phyloP scores from a whole-genome alignment of 2,797 vertebrate genomes.

The Craterocephalus amniculus region DNA sequence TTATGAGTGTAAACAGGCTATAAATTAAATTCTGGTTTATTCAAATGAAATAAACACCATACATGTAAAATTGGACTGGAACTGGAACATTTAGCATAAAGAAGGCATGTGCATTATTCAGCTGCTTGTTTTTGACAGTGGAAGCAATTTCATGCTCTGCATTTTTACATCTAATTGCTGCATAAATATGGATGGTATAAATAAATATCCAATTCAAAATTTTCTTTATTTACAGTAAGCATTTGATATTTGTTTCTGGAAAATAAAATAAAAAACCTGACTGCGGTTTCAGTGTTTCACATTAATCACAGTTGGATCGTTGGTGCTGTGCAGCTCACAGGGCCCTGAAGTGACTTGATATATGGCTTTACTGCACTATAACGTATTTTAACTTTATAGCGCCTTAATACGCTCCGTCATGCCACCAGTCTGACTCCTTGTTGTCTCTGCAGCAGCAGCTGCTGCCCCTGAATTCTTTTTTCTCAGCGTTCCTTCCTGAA shows the following conservation, averaged over 20 bases:
- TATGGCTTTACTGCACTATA: constrained; percentile 43
- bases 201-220: constrained; percentile 8
- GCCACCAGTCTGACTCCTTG: constrained; percentile 50
- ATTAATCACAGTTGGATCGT: constrained; percentile 44
- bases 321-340: constrained; percentile 40
- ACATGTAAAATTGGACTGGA: background rate
- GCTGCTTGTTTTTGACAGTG: constrained; percentile 1
- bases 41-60: constrained; percentile 4
- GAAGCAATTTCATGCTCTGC: constrained; percentile 17
- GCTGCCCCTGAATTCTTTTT: constrained; percentile 51
- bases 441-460: constrained; percentile 37
- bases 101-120: background rate
- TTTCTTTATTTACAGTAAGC: background rate
- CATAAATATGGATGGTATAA: constrained; percentile 4
- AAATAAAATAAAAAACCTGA: constrained; percentile 21
- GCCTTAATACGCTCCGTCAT: constrained; percentile 35
- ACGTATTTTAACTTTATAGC: constrained; percentile 62
- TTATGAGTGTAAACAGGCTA: background rate
- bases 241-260: constrained; percentile 10
- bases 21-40: background rate
- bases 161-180: constrained; percentile 7
- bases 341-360: constrained; percentile 51
- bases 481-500: constrained; percentile 57
- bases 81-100: constrained; percentile 6
- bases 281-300: constrained; percentile 5